Base-by-base conservation (phyloP, 2,888 invertebrate species). In the Theretra japonica region DNA sequence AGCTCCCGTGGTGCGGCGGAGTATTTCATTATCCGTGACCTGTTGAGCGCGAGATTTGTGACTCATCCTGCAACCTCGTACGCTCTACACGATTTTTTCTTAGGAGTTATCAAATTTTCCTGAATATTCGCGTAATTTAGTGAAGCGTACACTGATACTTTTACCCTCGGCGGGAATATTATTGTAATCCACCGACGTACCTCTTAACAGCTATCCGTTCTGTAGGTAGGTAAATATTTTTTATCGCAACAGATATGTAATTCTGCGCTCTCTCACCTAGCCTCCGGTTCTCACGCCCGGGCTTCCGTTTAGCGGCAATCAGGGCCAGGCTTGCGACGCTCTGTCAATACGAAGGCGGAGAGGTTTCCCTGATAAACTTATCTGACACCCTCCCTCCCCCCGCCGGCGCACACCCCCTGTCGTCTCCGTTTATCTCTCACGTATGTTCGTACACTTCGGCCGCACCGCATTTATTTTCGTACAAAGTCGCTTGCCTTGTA, bases 281-380 rank as follows among this genome's bases (percentile, higher is more conserved):
- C 86, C 87, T 83, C 87, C 85, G 88, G 87, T 89, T 88, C 89
- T 83, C 87, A 89, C 89, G 88, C 86, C 85, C 85, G 83, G 83
- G 86, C 90, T 93, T 92, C 90, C 91, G 91, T 88, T 92, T 88
- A 90, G 83, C 90, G 90, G 91, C 93, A 94, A 94, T 93, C 93
- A 93, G 90, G 88, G 88, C 88, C 89, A 85, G 84, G 87, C 89
- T 86, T 88, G 90, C 93, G 92, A 90, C 89, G 93, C 88, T 92
- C 90, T 92, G 93, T 94, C 94, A 94, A 94, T 94, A 94, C 89
- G 88, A 87, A 90, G 90, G 89, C 92, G 92, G 65, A 93, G 91
- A 92, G 93, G 92, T 92, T 92, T 91, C 89, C 87, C 90, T 93
- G 94, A 94, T 94, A 94, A 94, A 94, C 92, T 94, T 94, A 94